Evolutionary conservation across 2,797 vertebrate genomes (phyloP), one percentile per base, ranked within the genome.

Genomic region (Carapus acus): DNA sequence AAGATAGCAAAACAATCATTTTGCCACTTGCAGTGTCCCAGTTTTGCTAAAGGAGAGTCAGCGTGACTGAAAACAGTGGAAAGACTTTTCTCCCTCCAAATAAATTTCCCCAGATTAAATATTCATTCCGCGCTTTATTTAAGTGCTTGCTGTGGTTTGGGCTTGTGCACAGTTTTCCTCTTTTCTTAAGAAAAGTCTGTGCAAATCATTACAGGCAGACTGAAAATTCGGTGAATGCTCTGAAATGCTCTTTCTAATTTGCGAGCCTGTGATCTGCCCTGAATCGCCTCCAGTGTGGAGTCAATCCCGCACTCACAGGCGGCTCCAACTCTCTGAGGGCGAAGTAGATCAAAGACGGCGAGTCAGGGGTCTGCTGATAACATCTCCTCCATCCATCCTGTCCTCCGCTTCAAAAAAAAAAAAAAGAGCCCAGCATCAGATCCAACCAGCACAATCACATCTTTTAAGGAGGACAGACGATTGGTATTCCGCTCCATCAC

Each of bases 401-500:
- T 63, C 58, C 41, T 67, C 66, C 20, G 34, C 29, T 39, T 37
- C 66, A 24, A 43, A 63, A 66, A 49, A 24, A 61, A 67, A 73
- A 51, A 59, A 58, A 67, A 58, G n/a, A n/a, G n/a, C n/a, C n/a
- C n/a, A n/a, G n/a, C 54, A 63, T 74, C 46, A 73, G 66, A 78
- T 56, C 61, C 39, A 43, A 67, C 62, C 71, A 78, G 77, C 72
- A 89, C 86, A 90, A 86, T 83, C 80, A 67, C 43, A 65, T 85
- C 79, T 86, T 89, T 88, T 85, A 88, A 78, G 66, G 72, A 77
- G 71, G n/a, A 77, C 61, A 75, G 62, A 83, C 78, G 73, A 88
- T 90, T 88, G 87, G 85, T 88, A 89, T 90, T 88, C 87, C 23
- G 54, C 68, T 72, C 77, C 83, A 69, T 61, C 65, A 52, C 76